Evolutionary conservation across 2,888 invertebrate species (phyloP), one percentile per base, ranked within the genome.

Genomic region (Bhutanitis thaidina): DNA sequence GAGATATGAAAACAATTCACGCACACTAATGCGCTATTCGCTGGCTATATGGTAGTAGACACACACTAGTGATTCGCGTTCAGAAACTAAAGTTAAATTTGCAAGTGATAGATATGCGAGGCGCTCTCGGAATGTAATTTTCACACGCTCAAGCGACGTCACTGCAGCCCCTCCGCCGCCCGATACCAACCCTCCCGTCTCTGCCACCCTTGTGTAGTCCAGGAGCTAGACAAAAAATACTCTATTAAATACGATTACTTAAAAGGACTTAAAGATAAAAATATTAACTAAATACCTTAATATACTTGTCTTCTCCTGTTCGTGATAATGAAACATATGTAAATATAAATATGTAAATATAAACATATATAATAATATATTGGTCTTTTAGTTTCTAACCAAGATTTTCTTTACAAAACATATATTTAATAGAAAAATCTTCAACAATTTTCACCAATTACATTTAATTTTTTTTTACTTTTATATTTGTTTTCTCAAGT

Each of bases 81-180:
- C 77, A 59, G 74, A 80, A 83, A 81, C 87, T 88, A 80, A 86
- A 89, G 88, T 88, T 88, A 85, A 90, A 90, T 90, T 89, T 86
- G 83, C 85, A 73, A 82, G 88, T 90, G 90, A 90, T 90, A 90
- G 90, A 90, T 90, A 90, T 84, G 89, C 87, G 79, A 80, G 80
- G 81, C 84, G 72, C 82, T 78, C 84, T 64, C 75, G 90, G 90
- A 90, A 90, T 90, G 90, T 90, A 90, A 90, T 90, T 86, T 89
- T 87, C 86, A 81, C 89, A 81, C 86, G 82, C 81, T 78, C 69
- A 73, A 77, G 78, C 80, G 80, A 81, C 83, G 84, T 81, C 82
- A 76, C 77, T 73, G 74, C 60, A 61, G 59, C 71, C 69, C 69
- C 67, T 62, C 57, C 67, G 58, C 62, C 59, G 58, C 56, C 62